These are phyloP conservation scores for Astyanax mexicanus DNA, from an alignment of 2,797 vertebrate species.

Conservation along the genomic window DNA sequence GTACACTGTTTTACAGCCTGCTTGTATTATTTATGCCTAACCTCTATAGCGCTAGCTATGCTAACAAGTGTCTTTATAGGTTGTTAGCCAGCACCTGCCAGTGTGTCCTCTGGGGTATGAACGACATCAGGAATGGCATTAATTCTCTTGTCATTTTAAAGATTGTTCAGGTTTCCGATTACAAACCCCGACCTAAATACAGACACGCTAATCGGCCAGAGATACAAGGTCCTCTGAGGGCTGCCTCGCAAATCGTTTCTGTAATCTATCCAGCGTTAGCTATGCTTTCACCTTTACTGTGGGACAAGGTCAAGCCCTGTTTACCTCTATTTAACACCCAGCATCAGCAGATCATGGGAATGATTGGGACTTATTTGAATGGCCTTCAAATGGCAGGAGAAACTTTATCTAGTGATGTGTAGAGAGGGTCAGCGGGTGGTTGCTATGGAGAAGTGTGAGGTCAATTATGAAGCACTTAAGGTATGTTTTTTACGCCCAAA, in stretches of 20 bases:
- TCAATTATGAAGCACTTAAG: too few species aligned
- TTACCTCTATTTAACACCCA: slow-evolving; percentile 29
- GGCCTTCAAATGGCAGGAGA: slow-evolving; percentile 49
- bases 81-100: slow-evolving; percentile 44
- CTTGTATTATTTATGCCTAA: slow-evolving; percentile 28
- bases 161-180: slow-evolving; percentile 28
- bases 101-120: slow-evolving; percentile 25
- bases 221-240: background rate
- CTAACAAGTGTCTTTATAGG: slow-evolving; percentile 40
- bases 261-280: slow-evolving; percentile 39
- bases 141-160: slow-evolving; percentile 42
- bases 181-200: slow-evolving; percentile 27
- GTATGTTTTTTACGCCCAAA: too few species aligned
- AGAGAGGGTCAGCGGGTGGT: slow-evolving; percentile 48
- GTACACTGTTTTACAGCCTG: too few species aligned
- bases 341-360: slow-evolving; percentile 53
- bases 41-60: slow-evolving; percentile 51
- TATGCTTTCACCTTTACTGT: slow-evolving; percentile 24
- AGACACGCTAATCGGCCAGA: slow-evolving; percentile 24
- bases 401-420: slow-evolving; percentile 53
- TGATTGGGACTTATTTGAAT: slow-evolving; percentile 35
- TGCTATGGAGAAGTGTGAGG: slow-evolving; percentile 64
- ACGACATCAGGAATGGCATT: slow-evolving; percentile 31
- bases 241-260: slow-evolving; percentile 34
- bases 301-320: slow-evolving; percentile 36